Conservation (phyloP, 2,888 invertebrate species). For the Scelioninae gen. 1 region DNA sequence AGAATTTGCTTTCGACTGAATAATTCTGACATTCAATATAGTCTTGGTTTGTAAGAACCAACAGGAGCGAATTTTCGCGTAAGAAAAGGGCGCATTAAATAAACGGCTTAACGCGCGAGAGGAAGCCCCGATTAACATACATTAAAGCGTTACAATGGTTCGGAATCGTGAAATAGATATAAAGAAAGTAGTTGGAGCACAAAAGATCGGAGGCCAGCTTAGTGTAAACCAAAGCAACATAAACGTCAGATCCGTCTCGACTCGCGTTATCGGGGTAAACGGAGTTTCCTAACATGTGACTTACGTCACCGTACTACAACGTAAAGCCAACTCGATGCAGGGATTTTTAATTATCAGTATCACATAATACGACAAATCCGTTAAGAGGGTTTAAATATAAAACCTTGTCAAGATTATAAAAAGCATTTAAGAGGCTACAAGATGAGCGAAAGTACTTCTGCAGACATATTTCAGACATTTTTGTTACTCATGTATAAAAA, state of each 20-base stretch:
- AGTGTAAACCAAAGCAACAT: constrained; percentile 64
- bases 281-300: constrained; percentile 64
- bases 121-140: constrained; percentile 65
- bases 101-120: constrained; percentile 51
- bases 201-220: constrained; percentile 62
- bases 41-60: neutral
- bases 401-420: constrained; percentile 63
- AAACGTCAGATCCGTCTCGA: constrained; percentile 57
- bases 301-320: constrained; percentile 51
- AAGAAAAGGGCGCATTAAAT: constrained; percentile 52
- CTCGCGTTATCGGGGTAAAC: constrained; percentile 49
- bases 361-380: constrained; percentile 66
- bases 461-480: constrained; percentile 26
- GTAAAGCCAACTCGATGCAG: constrained; percentile 62
- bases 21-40: constrained; percentile 22
- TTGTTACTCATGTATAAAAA: neutral
- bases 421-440: constrained; percentile 46
- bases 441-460: constrained; percentile 3
- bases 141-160: constrained; percentile 54
- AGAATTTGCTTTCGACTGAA: neutral
- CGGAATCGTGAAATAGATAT: constrained; percentile 57
- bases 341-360: constrained; percentile 68
- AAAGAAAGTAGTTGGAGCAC: constrained; percentile 58
- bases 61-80: constrained; percentile 1
- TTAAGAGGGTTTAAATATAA: constrained; percentile 64